Conservation (phyloP, 1,140 invertebrate genomes). For the Fragariocoptes setiger region DNA sequence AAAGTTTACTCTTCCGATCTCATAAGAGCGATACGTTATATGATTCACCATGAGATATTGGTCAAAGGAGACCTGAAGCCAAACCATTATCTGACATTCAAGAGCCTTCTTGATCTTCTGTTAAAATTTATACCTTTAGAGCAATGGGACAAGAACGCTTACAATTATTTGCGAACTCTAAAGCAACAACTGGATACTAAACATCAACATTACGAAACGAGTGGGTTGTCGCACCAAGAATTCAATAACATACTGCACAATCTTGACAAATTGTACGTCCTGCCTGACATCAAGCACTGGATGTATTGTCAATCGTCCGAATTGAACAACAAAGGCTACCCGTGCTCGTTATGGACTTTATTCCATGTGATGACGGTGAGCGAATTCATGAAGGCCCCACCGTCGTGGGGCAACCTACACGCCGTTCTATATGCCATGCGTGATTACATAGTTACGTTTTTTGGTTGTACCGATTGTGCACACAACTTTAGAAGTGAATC, state of each 20-base stretch:
- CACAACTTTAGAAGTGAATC: slow-evolving; percentile 46
- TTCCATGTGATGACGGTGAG: slow-evolving; percentile 71
- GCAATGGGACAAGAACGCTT: not conserved
- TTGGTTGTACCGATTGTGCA: slow-evolving; percentile 65
- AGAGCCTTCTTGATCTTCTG: slow-evolving; percentile 33
- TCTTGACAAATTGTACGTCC: slow-evolving; percentile 5
- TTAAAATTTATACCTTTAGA: slow-evolving; percentile 34
- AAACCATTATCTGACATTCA: slow-evolving; percentile 31
- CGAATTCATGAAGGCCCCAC: slow-evolving; percentile 18
- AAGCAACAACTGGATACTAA: not conserved
- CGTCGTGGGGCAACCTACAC: slow-evolving; percentile 19
- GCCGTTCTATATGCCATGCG: slow-evolving; percentile 46
- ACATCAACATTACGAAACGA: slow-evolving; percentile 14
- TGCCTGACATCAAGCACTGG: slow-evolving; percentile 22
- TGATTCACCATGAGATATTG: slow-evolving; percentile 43
- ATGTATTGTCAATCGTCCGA: slow-evolving; percentile 44
- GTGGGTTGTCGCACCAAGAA: slow-evolving; percentile 15
- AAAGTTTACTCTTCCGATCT: slow-evolving; percentile 47
- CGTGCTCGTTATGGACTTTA: slow-evolving; percentile 70
- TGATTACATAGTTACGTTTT: slow-evolving; percentile 66
- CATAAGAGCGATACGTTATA: slow-evolving; percentile 42
- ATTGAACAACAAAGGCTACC: slow-evolving; percentile 41
- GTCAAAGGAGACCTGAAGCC: slow-evolving; percentile 30
- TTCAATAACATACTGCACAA: not conserved
- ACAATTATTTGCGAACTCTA: not conserved